Base-by-base conservation (phyloP, 2,888 invertebrate species). In the Trisateles emortualis region DNA sequence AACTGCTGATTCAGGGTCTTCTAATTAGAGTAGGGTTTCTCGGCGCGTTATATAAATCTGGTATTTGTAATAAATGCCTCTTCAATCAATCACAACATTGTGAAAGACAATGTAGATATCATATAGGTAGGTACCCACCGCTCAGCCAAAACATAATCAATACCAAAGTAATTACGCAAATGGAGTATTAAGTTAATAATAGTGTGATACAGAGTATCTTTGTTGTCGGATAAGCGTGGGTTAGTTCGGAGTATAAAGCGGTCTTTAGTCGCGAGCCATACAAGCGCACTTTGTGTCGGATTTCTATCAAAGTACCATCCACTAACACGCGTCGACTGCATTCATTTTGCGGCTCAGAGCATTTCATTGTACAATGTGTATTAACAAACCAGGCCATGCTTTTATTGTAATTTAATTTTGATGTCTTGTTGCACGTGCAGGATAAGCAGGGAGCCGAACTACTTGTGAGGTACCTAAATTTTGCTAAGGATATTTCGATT, bases 341-440 rank as follows among this genome's bases (percentile, higher is more conserved):
- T 86, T 87, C 79, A 88, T 90, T 90, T 83, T 69, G 69, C 81
- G 86, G 77, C 68, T 78, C 77, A 86, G 67, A 83, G 81, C 77
- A 48, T 77, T 72, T 76, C 67, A 84, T 86, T 86, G 81, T 79
- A 76, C 77, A 76, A 77, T 84, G 74, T 80, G 69, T 62, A 8
- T 26, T 64, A 78, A 81, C 74, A 70, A 79, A 76, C 75, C 79
- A 70, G 59, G 54, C 61, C 55, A 64, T 53, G 46, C 72, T 62
- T 77, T 39, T 39, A 39, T 39, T 11, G n/a, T 13, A 35, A 35
- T 14, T 13, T 35, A 26, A 26, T 6, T 26, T 26, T 6, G 9
- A 26, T 26, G 19, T 3, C 19, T 19, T 19, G 19, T 19, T 2
- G 5, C 3, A 19, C 5, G 19, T 19, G 5, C 19, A 3, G 19